A percentile compares a stretch with the other conserved stretches of the same genome.
phyloP scores from a whole-genome alignment of 2,113 vertebrate species.

The Rhipidura dahli region DNA sequence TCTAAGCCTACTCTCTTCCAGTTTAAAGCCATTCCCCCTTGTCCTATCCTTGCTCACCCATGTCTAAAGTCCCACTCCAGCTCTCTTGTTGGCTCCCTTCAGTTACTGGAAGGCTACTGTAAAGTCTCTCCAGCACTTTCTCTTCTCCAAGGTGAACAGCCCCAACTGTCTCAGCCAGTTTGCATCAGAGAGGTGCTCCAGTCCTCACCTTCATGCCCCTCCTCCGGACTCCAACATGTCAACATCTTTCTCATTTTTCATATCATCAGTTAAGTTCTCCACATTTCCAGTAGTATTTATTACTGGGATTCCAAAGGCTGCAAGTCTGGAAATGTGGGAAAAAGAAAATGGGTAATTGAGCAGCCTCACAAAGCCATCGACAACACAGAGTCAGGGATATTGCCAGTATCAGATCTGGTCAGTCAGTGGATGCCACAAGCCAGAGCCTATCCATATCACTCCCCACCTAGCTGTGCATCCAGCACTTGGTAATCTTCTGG shows the following conservation, averaged over 20 bases:
- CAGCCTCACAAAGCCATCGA: background rate
- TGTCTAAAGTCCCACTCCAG: background rate
- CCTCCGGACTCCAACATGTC: background rate
- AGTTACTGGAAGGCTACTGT: background rate
- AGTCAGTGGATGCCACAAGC: background rate
- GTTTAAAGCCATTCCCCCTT: background rate
- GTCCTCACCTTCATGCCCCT: background rate
- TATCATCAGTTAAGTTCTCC: background rate
- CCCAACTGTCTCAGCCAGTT: background rate
- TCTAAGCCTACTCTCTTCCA: background rate
- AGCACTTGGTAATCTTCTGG: background rate
- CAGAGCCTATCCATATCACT: background rate
- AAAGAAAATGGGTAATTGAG: background rate
- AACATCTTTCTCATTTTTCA: background rate
- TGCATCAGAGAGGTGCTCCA: background rate
- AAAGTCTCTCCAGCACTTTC: fast-evolving
- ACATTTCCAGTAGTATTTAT: background rate
- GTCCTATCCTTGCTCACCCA: no score
- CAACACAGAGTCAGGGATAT: no score
- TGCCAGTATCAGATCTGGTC: background rate
- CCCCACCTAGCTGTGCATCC: background rate
- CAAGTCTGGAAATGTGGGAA: background rate
- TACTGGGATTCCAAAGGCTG: background rate
- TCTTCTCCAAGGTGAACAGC: background rate
- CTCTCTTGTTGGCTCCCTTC: background rate